Base-by-base conservation (phyloP, 2,888 invertebrate species). In the Ophioninae sp. region DNA sequence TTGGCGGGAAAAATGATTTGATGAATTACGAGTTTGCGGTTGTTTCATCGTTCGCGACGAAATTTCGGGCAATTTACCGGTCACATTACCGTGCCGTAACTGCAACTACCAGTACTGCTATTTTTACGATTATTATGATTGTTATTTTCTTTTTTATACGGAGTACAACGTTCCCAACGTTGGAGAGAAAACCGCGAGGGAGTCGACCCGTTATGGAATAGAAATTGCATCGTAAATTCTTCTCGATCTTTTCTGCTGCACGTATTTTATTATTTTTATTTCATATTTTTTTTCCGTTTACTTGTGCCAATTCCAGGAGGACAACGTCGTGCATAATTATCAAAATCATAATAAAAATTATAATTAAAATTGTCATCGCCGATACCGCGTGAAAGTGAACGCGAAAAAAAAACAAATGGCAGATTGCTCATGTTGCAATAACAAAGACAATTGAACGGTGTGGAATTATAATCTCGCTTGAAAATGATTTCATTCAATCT, bases 141-240 rank as follows among this genome's bases (percentile, higher is more conserved):
- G 63, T 72, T 80, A 67, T 83, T 73, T 73, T 68, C 67, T 80
- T 63, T 83, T 73, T 73, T 68, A 51, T 41, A 72, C 61, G 80
- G 37, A 44, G 10, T 44, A 44, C 13, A 44, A 77, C 63, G 44
- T 9, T 68, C 64, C 51, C 71, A 78, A 73, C 68, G 77, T 77
- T 76, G 56, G 64, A 68, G 23, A 80, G 81, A 58, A 76, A 77
- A 83, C 68, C 73, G 83, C 44, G 82, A 67, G 41, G 59, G 22
- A 56, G 22, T 23, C 71, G 61, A 56, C 41, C 83, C 83, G 83
- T 83, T 83, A 81, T 68, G 83, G 83, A 81, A 81, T 69, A 77
- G 72, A 83, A 83, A 81, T 81, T 81, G 64, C 83, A 73, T 58
- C 63, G 83, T 77, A 75, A 81, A 83, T 83, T 83, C 83, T 67